These are phyloP conservation scores for Solenopsis fugax DNA, from an alignment of 1,140 invertebrate species.

Conservation along the genomic window DNA sequence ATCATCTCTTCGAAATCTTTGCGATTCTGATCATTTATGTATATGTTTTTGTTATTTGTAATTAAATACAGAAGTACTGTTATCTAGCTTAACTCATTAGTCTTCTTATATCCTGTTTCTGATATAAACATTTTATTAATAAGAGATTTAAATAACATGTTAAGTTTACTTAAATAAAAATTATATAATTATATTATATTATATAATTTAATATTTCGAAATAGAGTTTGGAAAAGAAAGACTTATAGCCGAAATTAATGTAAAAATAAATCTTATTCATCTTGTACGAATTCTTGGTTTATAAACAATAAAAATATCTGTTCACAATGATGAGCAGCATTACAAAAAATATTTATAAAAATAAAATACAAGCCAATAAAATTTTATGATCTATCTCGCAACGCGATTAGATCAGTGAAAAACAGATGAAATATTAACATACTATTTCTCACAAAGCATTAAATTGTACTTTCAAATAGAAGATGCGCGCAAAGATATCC, in stretches of 20 bases:
- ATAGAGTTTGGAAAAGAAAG: neutral
- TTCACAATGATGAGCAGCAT: neutral
- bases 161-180: neutral
- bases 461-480: neutral
- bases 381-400: neutral
- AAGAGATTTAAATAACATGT: neutral
- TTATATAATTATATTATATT: neutral
- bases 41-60: too few species aligned
- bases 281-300: neutral
- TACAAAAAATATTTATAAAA: neutral
- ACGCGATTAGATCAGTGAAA: neutral
- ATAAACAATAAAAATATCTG: neutral
- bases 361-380: neutral
- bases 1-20: too few species aligned
- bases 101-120: too few species aligned
- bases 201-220: neutral
- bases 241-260: neutral
- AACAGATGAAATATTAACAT: neutral
- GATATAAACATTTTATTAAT: neutral
- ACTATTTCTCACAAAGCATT: neutral
- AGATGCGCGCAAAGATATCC: conserved; percentile 23
- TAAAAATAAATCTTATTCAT: neutral
- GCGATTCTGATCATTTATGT: too few species aligned
- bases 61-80: too few species aligned
- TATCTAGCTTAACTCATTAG: too few species aligned